phyloP scores from a whole-genome alignment of 1,140 invertebrate genomes.

The Dendrolimus kikuchii region DNA sequence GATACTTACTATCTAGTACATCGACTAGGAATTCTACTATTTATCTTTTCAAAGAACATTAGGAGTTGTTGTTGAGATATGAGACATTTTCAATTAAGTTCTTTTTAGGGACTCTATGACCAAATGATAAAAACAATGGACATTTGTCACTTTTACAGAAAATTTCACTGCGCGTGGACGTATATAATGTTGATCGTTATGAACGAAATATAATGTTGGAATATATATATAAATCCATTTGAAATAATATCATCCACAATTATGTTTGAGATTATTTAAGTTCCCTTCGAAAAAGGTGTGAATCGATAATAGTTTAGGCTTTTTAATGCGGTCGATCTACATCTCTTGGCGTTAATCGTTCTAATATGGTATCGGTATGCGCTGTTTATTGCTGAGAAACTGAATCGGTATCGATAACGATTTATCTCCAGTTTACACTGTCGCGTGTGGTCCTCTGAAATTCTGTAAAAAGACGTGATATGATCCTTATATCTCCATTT shows the following conservation, averaged over 20 bases:
- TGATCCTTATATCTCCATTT: conserved; percentile 8
- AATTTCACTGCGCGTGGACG: too few relatives aligned
- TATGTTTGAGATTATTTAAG: conserved; percentile 2
- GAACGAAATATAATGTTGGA: conserved; percentile 14
- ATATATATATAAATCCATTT: too few relatives aligned
- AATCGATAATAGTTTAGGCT: conserved; percentile 30
- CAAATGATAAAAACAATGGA: too few relatives aligned
- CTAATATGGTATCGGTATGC: conserved; percentile 24
- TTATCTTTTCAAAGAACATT: too few relatives aligned
- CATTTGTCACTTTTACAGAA: too few relatives aligned
- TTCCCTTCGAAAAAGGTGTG: conserved; percentile 19
- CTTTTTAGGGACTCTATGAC: too few relatives aligned
- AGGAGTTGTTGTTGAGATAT: too few relatives aligned
- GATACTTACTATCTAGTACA: too few relatives aligned
- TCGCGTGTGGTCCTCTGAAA: conserved; percentile 36
- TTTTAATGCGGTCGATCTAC: conserved; percentile 32
- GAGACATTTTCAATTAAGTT: too few relatives aligned
- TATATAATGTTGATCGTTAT: conserved; percentile 5
- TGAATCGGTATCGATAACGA: conserved; percentile 23
- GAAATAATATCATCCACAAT: background rate
- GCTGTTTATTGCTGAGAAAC: conserved; percentile 20
- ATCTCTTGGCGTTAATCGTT: conserved; percentile 27
- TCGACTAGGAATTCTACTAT: too few relatives aligned
- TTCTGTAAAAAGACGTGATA: conserved; percentile 19
- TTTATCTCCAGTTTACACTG: conserved; percentile 21